Conservation (phyloP, 2,888 invertebrate genomes). For the Andrena trimmerana region DNA sequence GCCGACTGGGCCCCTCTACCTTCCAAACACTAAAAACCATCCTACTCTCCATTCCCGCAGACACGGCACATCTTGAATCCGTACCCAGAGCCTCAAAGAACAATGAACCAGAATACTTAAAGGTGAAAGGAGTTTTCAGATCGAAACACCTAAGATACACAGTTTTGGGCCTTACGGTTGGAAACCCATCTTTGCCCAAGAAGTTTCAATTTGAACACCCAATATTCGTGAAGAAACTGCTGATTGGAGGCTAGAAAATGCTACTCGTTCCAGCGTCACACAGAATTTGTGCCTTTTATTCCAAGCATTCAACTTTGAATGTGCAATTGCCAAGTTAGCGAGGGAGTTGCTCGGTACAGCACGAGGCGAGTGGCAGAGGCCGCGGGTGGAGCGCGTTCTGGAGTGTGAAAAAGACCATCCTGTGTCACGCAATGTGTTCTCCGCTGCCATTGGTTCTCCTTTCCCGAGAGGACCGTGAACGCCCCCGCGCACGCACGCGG, state of each 20-base stretch:
- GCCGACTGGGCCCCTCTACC: neutral
- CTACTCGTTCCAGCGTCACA: no score
- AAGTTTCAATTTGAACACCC: no score
- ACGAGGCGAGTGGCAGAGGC: slow-evolving; percentile 8
- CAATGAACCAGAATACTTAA: neutral
- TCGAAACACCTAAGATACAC: neutral
- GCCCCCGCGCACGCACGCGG: slow-evolving; percentile 81
- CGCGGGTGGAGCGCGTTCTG: slow-evolving; percentile 69
- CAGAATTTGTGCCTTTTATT: neutral
- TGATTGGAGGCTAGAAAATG: no score
- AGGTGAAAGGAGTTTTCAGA: neutral
- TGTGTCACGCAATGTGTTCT: slow-evolving; percentile 73
- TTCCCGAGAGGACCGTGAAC: slow-evolving; percentile 75
- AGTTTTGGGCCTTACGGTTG: neutral
- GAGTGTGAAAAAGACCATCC: slow-evolving; percentile 80
- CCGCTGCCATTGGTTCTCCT: slow-evolving; percentile 66
- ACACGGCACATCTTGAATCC: neutral
- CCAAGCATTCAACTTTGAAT: neutral
- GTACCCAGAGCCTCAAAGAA: neutral
- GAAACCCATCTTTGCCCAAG: no score
- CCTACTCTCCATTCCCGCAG: neutral
- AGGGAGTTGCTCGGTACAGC: slow-evolving; percentile 6
- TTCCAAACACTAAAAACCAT: neutral
- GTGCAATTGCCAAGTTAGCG: neutral
- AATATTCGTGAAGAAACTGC: no score